These are phyloP conservation scores for Elephantulus edwardii DNA, from an alignment of 2,113 vertebrate genomes.

Conservation along the genomic window DNA sequence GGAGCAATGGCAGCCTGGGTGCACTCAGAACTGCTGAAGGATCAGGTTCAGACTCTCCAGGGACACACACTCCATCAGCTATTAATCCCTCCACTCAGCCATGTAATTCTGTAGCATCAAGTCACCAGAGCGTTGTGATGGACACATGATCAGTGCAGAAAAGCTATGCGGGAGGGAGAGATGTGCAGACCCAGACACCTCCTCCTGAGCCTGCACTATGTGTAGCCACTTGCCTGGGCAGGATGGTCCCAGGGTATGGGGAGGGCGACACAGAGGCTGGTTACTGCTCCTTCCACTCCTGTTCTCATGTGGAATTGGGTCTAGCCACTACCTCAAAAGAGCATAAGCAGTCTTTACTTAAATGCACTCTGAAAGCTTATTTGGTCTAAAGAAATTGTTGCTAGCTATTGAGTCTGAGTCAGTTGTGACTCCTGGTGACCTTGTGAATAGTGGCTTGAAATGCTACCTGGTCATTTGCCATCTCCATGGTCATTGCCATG, in stretches of 20 bases:
- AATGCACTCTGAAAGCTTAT: background rate
- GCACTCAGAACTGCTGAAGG: fast-evolving
- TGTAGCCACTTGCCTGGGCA: background rate
- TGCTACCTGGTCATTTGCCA: background rate
- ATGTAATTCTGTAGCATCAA: fast-evolving
- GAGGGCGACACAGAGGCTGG: background rate
- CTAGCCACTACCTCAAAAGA: background rate
- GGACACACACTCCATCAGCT: background rate
- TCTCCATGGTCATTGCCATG: background rate
- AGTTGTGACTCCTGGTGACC: background rate
- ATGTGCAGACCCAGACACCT: fast-evolving
- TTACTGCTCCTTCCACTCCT: fast-evolving
- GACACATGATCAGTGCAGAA: fast-evolving
- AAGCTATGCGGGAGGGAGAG: background rate
- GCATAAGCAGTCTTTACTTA: background rate
- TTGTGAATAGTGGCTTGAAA: background rate
- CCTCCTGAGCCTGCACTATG: background rate
- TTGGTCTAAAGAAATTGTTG: background rate
- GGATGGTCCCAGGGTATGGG: fast-evolving
- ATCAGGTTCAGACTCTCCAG: background rate
- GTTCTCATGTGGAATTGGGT: background rate
- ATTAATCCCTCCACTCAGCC: background rate
- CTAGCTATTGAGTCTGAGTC: background rate
- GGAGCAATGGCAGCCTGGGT: fast-evolving
- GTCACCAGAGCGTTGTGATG: fast-evolving